Evolutionary conservation across 2,888 invertebrate genomes (phyloP).

Genomic region (Cryptocephalus moraei): DNA sequence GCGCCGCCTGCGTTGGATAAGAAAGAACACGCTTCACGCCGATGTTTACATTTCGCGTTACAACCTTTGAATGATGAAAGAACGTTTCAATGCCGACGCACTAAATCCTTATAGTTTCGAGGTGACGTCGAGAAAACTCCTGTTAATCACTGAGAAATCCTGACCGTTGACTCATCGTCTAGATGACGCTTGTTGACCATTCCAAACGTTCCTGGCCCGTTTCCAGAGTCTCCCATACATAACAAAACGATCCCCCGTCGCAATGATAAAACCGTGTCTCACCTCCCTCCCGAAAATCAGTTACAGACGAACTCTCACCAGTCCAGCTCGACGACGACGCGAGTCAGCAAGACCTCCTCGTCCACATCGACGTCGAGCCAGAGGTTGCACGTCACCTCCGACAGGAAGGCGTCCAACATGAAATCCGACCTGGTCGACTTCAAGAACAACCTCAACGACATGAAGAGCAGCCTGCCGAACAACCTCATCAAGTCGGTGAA

Average conservation of each 20-base stretch:
- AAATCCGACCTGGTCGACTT: slow-evolving; percentile 71
- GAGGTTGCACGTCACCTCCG: slow-evolving; percentile 38
- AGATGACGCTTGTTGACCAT: too few relatives aligned
- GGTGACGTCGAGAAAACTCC: too few relatives aligned
- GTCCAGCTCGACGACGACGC: slow-evolving; percentile 50
- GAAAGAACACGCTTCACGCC: too few relatives aligned
- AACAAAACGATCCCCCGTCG: slow-evolving; percentile 6
- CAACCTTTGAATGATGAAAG: too few relatives aligned
- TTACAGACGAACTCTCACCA: slow-evolving; percentile 47
- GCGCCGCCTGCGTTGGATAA: too few relatives aligned
- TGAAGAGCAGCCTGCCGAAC: slow-evolving; percentile 51
- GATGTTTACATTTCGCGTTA: too few relatives aligned
- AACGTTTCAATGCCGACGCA: too few relatives aligned
- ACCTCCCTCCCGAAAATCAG: slow-evolving; percentile 9
- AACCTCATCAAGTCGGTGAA: slow-evolving; percentile 39
- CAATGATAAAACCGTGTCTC: slow-evolving; percentile 25
- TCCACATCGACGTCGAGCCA: slow-evolving; percentile 34
- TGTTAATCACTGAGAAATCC: too few relatives aligned
- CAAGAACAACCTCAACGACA: slow-evolving; percentile 77
- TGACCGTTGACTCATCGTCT: too few relatives aligned
- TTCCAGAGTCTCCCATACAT: too few relatives aligned
- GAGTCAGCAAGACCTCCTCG: slow-evolving; percentile 45
- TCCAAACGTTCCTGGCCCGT: not conserved
- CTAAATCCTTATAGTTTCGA: too few relatives aligned
- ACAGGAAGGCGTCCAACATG: slow-evolving; percentile 73